Evolutionary conservation across 2,888 invertebrate species (phyloP), one percentile per base, ranked within the genome.

Genomic region (Spilarctia lutea): DNA sequence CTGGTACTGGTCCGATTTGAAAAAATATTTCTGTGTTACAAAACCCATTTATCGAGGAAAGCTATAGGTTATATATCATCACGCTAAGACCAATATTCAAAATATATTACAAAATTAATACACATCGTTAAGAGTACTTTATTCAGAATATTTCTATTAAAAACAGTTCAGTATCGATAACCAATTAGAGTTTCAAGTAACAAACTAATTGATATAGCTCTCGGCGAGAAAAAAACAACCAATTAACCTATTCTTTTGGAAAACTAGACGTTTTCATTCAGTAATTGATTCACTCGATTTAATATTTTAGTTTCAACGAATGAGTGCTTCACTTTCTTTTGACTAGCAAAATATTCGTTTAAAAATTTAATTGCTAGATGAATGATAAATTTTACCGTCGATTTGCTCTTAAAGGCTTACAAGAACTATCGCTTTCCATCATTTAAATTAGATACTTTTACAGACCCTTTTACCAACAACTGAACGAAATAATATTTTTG

Each of bases 111-210:
- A 42, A 67, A 4, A 11, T 16, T 42, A 27, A 42, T 20, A 20
- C 30, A 52, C 7, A 33, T n/a, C 52, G 52, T 7, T 56, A n/a
- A 35, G 2, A 52, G 8, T 48, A 13, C 11, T 48, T 24, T 16
- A 10, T n/a, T n/a, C 35, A 69, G 16, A 69, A n/a, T 27, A 56
- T 56, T 39, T 2, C 16, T n/a, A 1, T 16, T 39, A 20, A 68
- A 66, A 71, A 67, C 73, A 74, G 74, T n/a, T 79, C 75, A 76
- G 67, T 65, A 75, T 69, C 76, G 74, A 79, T 78, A 80, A 79
- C 86, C 89, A 89, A 87, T 89, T 89, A 88, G 77, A 78, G 79
- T 85, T 84, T 84, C 77, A 78, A 85, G 83, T 82, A 80, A 80
- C 80, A 80, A 69, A 79, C 79, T 87, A 89, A 87, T 86, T 86